These are phyloP conservation scores for Podabrus alpinus DNA, from an alignment of 2,888 invertebrate genomes.

Conservation along the genomic window DNA sequence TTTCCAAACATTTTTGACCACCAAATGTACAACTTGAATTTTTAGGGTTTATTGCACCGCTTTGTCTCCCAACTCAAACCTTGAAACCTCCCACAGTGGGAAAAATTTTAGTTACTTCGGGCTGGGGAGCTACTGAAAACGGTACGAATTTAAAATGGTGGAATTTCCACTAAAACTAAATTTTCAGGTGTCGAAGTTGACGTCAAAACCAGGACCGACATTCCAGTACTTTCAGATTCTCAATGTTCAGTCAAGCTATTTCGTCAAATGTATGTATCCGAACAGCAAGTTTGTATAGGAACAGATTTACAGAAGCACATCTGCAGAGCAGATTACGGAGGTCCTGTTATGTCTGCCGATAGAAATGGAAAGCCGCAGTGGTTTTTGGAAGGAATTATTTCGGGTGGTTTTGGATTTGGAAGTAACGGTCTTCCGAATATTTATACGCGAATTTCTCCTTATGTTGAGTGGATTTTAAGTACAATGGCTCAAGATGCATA, in stretches of 20 bases:
- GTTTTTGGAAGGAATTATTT: conserved; percentile 68
- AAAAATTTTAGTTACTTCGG: conserved; percentile 14
- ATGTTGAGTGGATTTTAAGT: conserved; percentile 77
- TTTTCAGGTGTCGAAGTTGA: not conserved
- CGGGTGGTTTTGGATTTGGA: conserved; percentile 89
- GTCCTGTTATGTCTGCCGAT: conserved; percentile 65
- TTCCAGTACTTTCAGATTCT: not conserved
- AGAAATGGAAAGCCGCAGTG: not conserved
- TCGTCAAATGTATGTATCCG: not conserved
- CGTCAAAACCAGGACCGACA: not conserved
- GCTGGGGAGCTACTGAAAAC: not conserved
- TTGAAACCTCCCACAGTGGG: not conserved
- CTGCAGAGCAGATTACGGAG: conserved; percentile 68
- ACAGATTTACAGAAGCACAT: not conserved
- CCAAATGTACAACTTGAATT: not conserved
- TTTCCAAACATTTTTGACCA: not conserved
- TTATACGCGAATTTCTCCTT: conserved; percentile 79
- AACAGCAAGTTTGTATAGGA: not conserved
- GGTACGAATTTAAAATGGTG: not conserved
- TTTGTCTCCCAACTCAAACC: conserved; percentile 58
- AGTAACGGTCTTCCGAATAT: conserved; percentile 83
- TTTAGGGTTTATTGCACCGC: conserved; percentile 58
- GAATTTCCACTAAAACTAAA: not conserved
- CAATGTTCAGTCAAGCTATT: not conserved
- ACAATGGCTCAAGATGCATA: conserved; percentile 50